phyloP scores from a whole-genome alignment of 2,113 vertebrate genomes.

The Etheostoma cragini region DNA sequence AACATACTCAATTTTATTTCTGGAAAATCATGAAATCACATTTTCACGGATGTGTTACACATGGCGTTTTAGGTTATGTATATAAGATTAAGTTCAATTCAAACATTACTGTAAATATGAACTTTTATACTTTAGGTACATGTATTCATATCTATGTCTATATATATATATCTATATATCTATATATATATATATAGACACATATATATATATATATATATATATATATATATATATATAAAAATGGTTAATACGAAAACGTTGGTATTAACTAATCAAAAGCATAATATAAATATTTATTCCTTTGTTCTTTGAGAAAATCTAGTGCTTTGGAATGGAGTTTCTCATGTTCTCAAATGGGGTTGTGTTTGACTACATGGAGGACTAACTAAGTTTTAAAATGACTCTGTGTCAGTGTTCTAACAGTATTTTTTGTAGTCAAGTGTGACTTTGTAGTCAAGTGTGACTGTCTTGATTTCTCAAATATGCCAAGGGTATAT shows the following conservation, averaged over 20 bases:
- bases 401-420: background rate
- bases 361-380: background rate
- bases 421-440: background rate
- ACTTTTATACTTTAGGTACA: background rate
- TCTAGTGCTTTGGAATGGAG: background rate
- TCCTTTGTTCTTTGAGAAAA: background rate
- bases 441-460: background rate
- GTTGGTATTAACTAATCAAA: background rate
- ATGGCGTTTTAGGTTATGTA: background rate
- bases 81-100: background rate
- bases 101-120: background rate
- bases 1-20: background rate
- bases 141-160: background rate
- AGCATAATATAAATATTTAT: background rate
- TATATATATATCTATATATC: too few species aligned
- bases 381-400: background rate
- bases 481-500: background rate
- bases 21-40: background rate
- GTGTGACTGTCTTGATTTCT: background rate
- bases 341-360: background rate
- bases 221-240: too few species aligned
- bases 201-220: too few species aligned
- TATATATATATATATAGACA: too few species aligned
- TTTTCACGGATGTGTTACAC: background rate
- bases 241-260: background rate